Evolutionary conservation across 2,113 vertebrate genomes (phyloP).

Genomic region (Dasyurus viverrinus): DNA sequence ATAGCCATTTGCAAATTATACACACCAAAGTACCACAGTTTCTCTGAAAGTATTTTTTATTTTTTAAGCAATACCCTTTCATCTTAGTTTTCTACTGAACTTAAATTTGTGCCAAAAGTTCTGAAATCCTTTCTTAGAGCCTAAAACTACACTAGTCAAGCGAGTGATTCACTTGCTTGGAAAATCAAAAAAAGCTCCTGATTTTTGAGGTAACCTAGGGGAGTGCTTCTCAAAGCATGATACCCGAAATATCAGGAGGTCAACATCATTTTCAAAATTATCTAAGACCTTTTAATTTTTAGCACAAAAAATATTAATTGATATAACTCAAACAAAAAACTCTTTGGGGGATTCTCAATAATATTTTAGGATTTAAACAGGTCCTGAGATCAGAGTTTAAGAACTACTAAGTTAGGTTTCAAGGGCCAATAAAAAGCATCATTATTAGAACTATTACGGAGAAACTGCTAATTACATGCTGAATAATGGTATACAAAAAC

Average conservation of each 20-base stretch:
- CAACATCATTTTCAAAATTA: too few species aligned
- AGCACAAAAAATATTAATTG: too few species aligned
- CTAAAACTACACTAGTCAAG: not conserved
- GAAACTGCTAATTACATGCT: not conserved
- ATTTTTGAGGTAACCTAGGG: not conserved
- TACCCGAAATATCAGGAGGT: too few species aligned
- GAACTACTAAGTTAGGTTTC: not conserved
- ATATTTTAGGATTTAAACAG: too few species aligned
- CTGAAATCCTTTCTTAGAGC: not conserved
- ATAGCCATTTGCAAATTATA: conserved; percentile 42
- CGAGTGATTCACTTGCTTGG: not conserved
- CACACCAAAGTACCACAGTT: not conserved
- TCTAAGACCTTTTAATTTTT: too few species aligned
- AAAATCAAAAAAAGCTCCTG: not conserved
- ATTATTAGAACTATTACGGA: not conserved
- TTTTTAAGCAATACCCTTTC: not conserved
- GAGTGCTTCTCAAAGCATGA: too few species aligned
- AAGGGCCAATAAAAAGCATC: not conserved
- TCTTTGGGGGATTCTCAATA: too few species aligned
- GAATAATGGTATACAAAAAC: not conserved
- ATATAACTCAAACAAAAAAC: too few species aligned
- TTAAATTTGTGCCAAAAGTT: not conserved
- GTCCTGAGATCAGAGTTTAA: too few species aligned
- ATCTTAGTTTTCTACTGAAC: conserved; percentile 28
- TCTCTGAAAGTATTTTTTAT: conserved; percentile 24